phyloP scores from a whole-genome alignment of 2,113 vertebrate genomes.

The Isichthys henryi region DNA sequence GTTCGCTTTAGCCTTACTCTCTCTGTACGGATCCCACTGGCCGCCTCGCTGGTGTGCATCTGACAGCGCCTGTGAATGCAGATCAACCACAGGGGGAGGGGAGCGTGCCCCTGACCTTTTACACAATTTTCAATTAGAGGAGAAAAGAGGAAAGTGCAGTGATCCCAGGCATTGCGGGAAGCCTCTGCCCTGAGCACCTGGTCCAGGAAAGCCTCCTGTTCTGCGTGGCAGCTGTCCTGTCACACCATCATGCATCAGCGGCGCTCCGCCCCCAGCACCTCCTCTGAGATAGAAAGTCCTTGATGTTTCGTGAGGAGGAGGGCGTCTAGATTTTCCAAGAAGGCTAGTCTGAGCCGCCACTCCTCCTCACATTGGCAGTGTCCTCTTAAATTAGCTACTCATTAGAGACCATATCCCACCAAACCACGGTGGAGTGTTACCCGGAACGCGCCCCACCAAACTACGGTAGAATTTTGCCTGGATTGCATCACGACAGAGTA shows the following conservation, averaged over 20 bases:
- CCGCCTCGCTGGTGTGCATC: not conserved
- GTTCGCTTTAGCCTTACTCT: not conserved
- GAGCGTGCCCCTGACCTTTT: not conserved
- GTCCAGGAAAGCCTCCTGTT: not conserved
- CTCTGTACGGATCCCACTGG: too few species aligned
- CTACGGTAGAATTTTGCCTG: not conserved
- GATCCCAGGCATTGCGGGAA: not conserved
- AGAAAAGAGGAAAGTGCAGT: not conserved
- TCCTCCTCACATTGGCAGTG: not conserved
- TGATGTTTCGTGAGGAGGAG: not conserved
- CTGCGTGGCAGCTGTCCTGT: not conserved
- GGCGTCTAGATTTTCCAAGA: not conserved
- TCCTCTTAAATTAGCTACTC: not conserved
- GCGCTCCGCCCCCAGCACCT: conserved; percentile 46
- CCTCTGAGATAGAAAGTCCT: conserved; percentile 33
- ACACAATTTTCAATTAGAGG: conserved; percentile 19
- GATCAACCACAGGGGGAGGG: not conserved
- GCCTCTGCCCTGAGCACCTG: not conserved
- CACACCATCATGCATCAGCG: not conserved
- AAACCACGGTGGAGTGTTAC: not conserved
- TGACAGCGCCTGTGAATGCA: not conserved
- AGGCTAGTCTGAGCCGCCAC: not conserved
- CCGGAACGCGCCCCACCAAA: too few species aligned
- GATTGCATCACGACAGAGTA: not conserved
- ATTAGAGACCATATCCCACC: not conserved